These are phyloP conservation scores for Osmoderma eremita DNA, from an alignment of 2,888 invertebrate genomes.

Conservation along the genomic window DNA sequence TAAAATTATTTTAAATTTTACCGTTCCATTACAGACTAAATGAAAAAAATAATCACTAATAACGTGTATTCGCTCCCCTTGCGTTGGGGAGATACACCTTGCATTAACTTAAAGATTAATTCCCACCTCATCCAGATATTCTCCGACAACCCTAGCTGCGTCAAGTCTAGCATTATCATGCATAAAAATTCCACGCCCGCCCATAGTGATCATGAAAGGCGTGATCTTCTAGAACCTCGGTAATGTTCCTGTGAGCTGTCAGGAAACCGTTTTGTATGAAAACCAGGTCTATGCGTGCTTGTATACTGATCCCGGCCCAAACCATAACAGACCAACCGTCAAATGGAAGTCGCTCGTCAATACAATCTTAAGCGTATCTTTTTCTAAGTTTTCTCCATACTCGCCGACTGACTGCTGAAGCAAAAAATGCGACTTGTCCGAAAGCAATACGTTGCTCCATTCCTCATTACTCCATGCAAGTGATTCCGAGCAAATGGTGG, in stretches of 20 bases:
- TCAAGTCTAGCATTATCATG: neutral
- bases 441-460: conserved; percentile 44
- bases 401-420: no score
- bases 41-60: no score
- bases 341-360: no score
- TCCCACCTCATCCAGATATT: neutral
- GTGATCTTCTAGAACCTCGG: neutral
- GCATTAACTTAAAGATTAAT: no score
- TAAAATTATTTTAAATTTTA: no score
- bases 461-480: conserved; percentile 39
- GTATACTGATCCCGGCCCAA: neutral
- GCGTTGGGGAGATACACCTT: no score
- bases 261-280: neutral
- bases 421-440: conserved; percentile 44
- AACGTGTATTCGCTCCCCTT: no score
- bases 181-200: neutral
- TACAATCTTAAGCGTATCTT: no score
- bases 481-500: conserved; percentile 41
- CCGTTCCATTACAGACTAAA: no score
- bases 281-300: neutral
- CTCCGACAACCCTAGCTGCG: neutral
- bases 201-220: neutral
- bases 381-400: no score
- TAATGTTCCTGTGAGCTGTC: neutral
- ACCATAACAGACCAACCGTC: no score